Evolutionary conservation across 1,140 invertebrate species (phyloP), one percentile per base, ranked within the genome.

Genomic region (Drosophila kikkawai): DNA sequence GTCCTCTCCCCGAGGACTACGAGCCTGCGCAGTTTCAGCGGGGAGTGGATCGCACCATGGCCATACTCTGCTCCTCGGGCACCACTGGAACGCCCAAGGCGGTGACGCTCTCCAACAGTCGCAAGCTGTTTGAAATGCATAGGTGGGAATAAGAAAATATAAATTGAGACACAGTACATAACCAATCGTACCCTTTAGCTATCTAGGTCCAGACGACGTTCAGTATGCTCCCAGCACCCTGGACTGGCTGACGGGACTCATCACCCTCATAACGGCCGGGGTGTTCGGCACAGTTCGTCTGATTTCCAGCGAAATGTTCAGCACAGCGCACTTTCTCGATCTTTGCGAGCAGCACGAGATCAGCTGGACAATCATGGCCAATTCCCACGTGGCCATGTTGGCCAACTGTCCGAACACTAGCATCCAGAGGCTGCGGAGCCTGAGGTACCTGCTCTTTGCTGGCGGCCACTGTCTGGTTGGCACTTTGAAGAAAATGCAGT

Each of bases 21-120:
- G 55, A 82, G 45, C 90, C 80, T 0, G 32, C 55, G 2, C 56
- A 63, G 47, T 83, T 91, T 3, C 45, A 81, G 9, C 36, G 71
- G 0, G 91, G 87, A 12, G 79, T 77, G 1, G 90, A 92, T 56
- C 80, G 91, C 44, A 91, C 79, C 9, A 82, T 91, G 42, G 79
- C 91, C 5, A 92, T 94, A 47, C 73, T 94, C 1, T 94, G 91
- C 64, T 94, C 96, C 0, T 96, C 96, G 64, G 96, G 96, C n/a
- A 97, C 96, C 7, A 97, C 96, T 26, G 96, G 97, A 41, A 92
- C 95, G 15, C 96, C 97, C 2, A 97, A 97, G 93, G 96, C 96
- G 12, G 96, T 97, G 0, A 94, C 95, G 84, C 92, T 97, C 11
- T 96, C 96, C 2, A 96, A 97, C 70, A 88, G 83, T 4, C 80